Base-by-base conservation (phyloP, 2,797 vertebrate species). In the Falco naumanni region DNA sequence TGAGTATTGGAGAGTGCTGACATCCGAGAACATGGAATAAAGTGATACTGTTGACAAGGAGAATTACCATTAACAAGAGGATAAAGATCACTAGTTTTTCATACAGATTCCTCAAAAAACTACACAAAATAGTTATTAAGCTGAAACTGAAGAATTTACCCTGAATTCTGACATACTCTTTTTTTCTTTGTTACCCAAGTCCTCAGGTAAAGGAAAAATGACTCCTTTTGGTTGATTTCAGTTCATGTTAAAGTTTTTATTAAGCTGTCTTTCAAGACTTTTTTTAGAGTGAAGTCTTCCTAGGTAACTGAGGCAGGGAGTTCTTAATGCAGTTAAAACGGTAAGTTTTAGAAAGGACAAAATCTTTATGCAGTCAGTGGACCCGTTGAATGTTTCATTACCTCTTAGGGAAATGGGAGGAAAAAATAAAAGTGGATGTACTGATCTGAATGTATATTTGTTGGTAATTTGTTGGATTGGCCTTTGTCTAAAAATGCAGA, bases 131-230 rank as follows among this genome's bases (percentile, higher is more conserved):
- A 18, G 17, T 11, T 33, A 34, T 15, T 41, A 34, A 75, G 1
- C 5, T 50, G 45, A 68, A 79, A 56, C 9, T 16, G 33, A 69
- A 64, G 47, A 66, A 70, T 84, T 85, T 59, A 31, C 24, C 9
- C 11, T 51, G 13, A 47, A 11, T 69, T 22, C 16, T 78, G 19
- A 12, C 26, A 39, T 37, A 31, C 16, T 18, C 17, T 45, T 45
- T 43, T 43, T 5, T 41, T 63, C 45, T 59, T 45, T 53, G 16
- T 3, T 68, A 22, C 0, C 0, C 3, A 48, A 63, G 1, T 59
- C 20, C 21, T 81, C 10, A 34, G 41, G 31, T 45, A 56, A 47
- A 69, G 6, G n/a, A 51, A 26, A 33, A 54, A 50, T 31, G 18
- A 20, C 11, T 64, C 29, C 7, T 63, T 76, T 19, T n/a, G 13